Conservation (phyloP, 2,888 invertebrate species). For the Phorcus lineatus region DNA sequence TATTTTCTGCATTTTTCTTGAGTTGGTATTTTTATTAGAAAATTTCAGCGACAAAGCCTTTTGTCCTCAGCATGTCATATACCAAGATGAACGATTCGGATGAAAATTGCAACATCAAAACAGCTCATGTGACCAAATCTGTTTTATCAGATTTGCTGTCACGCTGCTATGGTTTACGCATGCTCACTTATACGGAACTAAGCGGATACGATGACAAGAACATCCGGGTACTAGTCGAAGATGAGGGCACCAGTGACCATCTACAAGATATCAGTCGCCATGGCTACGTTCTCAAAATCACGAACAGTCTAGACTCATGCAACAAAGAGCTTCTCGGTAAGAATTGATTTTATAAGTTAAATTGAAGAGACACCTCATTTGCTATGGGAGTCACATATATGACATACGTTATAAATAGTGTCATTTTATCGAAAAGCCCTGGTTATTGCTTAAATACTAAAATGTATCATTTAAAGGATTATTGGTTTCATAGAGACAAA, state of each 20-base stretch:
- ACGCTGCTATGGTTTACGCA: slow-evolving; percentile 80
- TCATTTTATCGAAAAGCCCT: too few species aligned
- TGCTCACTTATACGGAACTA: slow-evolving; percentile 80
- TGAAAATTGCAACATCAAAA: neutral
- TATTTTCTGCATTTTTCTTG: too few species aligned
- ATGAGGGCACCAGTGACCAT: slow-evolving; percentile 47
- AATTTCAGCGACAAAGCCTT: too few species aligned
- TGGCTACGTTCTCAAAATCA: slow-evolving; percentile 84
- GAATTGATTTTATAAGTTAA: neutral
- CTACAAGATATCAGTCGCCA: slow-evolving; percentile 48
- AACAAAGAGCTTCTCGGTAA: slow-evolving; percentile 76
- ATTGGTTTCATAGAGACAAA: too few species aligned
- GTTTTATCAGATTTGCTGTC: neutral
- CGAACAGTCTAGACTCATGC: slow-evolving; percentile 88
- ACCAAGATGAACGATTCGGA: neutral
- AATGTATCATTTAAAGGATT: too few species aligned
- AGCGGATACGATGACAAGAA: slow-evolving; percentile 89
- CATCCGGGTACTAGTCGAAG: slow-evolving; percentile 81
- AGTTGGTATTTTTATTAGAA: too few species aligned
- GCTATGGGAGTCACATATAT: neutral
- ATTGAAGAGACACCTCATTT: too few species aligned
- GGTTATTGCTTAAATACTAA: too few species aligned
- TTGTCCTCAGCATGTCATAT: too few species aligned
- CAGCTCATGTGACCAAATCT: neutral
- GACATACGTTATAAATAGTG: too few species aligned